Base-by-base conservation (phyloP, 2,113 vertebrate genomes). In the Apeltes quadracus region DNA sequence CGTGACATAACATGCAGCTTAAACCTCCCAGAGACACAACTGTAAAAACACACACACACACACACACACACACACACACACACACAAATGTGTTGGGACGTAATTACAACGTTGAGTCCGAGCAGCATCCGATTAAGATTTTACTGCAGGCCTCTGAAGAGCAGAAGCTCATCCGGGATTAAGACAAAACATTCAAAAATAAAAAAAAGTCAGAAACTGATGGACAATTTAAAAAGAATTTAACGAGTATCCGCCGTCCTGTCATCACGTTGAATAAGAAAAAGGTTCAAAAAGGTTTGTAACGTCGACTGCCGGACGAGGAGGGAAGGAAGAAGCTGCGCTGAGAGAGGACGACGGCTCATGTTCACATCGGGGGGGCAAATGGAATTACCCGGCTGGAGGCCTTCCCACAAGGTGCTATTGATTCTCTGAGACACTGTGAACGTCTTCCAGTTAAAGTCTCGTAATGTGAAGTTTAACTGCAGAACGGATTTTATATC, bases 71-170 rank as follows among this genome's bases (percentile, higher is more conserved):
- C 22, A 46, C 46, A 22, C 50, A 51, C 22, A 51, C 50, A 25
- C 10, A 22, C n/a, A 22, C n/a, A 77, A 87, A 83, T 83, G 75
- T 78, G 79, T 63, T 70, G 75, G 76, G 77, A 81, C 72, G 15
- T 87, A 88, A 91, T 89, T 88, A 89, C 84, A 86, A 76, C 27
- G 86, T 80, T 69, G 80, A 67, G 86, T 88, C 89, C 88, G 83
- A 86, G 34, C 77, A 67, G 84, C 88, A 84, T 87, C 81, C 88
- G 88, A 88, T 87, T 79, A 72, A 74, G 46, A 91, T 84, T 91
- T 88, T 69, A 79, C 65, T 70, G 68, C 15, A 22, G 32, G 29
- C 14, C 84, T 91, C 89, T 91, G 87, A 91, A 87, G 84, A 18
- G 48, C 41, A 61, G 69, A 69, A 36, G 77, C 70, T 65, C 72